Conservation (phyloP, 2,797 vertebrate species). For the Gallinago solitaria region DNA sequence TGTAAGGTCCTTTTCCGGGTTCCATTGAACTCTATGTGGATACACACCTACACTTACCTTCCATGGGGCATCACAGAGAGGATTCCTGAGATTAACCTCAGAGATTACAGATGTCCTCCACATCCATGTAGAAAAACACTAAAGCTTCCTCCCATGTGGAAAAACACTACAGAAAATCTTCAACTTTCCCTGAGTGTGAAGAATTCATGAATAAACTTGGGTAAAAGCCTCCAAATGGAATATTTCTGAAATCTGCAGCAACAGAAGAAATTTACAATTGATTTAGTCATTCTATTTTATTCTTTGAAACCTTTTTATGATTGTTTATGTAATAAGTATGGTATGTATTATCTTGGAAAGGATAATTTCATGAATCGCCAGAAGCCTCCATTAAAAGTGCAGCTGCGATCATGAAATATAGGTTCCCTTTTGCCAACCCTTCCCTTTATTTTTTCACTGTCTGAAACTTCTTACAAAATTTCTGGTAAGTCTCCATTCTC, state of each 20-base stretch:
- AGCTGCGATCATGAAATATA: not conserved
- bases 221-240: not conserved
- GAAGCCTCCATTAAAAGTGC: not conserved
- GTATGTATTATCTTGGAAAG: not conserved
- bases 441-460: not conserved
- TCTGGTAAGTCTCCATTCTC: not conserved
- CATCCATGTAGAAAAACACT: not conserved
- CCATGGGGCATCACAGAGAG: not conserved
- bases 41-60: not conserved
- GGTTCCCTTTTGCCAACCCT: not conserved
- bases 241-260: not conserved
- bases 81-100: not conserved
- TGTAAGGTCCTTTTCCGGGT: not conserved
- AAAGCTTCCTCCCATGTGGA: accelerated
- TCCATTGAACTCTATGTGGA: not conserved
- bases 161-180: not conserved
- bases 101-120: not conserved
- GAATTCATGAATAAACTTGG: not conserved
- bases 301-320: not conserved
- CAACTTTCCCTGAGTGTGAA: not conserved
- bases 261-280: not conserved
- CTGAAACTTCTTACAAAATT: not conserved
- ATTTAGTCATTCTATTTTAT: not conserved
- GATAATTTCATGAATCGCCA: not conserved
- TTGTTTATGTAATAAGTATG: not conserved